Conservation (phyloP, 2,797 vertebrate species). For the Amblyraja radiata region DNA sequence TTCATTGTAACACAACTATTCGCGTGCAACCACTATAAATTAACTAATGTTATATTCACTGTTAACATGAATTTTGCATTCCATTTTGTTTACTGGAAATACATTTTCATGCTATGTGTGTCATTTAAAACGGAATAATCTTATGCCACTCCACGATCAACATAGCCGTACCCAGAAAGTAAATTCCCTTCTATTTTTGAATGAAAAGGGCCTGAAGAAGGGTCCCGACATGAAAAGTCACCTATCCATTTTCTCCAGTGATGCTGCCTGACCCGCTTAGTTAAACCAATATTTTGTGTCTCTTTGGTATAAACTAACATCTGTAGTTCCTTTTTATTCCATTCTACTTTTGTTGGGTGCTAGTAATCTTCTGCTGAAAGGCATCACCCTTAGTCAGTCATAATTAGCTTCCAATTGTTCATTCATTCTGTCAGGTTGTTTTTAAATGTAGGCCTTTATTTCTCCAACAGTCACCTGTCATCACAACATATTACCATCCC, state of each 20-base stretch:
- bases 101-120: not conserved
- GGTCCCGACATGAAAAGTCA: too few relatives aligned
- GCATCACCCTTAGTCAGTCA: not conserved
- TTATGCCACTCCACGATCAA: not conserved
- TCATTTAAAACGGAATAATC: not conserved
- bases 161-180: not conserved
- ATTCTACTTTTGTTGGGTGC: too few relatives aligned
- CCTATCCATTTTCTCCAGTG: too few relatives aligned
- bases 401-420: not conserved
- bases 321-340: too few relatives aligned
- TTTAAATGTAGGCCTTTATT: not conserved
- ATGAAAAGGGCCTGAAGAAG: too few relatives aligned
- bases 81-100: not conserved
- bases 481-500: too few relatives aligned
- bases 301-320: too few relatives aligned
- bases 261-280: too few relatives aligned
- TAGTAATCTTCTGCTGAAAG: not conserved
- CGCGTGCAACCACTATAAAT: not conserved
- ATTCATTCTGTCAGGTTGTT: not conserved
- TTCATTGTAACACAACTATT: not conserved
- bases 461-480: not conserved
- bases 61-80: not conserved
- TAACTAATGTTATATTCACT: not conserved
- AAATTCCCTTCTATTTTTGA: too few relatives aligned
- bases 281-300: too few relatives aligned